Conservation (phyloP, 2,888 invertebrate genomes). For the Drosophila buzzatii region DNA sequence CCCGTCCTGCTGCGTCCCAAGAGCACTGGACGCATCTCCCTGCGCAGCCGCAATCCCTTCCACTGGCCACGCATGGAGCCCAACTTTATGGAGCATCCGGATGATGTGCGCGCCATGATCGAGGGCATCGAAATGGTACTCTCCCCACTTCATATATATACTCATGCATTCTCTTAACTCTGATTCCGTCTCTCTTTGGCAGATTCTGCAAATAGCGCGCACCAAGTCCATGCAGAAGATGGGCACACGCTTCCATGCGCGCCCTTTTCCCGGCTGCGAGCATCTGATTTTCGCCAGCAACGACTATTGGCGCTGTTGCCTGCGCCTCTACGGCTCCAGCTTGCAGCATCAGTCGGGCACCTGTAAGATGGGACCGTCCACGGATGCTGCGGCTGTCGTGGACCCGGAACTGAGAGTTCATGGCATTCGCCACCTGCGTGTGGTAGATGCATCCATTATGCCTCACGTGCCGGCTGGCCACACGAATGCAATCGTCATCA, state of each 20-base stretch:
- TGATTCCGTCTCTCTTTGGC: conserved; percentile 13
- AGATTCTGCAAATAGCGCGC: conserved; percentile 87
- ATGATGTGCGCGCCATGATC: conserved; percentile 90
- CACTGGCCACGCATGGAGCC: conserved; percentile 92
- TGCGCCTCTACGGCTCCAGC: conserved; percentile 89
- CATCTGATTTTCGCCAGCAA: conserved; percentile 88
- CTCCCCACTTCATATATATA: not conserved
- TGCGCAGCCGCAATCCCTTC: conserved; percentile 90
- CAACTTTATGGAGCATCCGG: conserved; percentile 91
- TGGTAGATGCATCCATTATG: conserved; percentile 88
- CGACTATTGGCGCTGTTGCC: conserved; percentile 91
- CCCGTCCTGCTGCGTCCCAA: conserved; percentile 91
- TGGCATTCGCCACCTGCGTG: conserved; percentile 86
- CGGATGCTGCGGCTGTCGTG: conserved; percentile 88
- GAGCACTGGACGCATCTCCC: conserved; percentile 90
- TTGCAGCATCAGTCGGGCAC: conserved; percentile 90
- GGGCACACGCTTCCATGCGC: conserved; percentile 86
- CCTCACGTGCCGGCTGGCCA: conserved; percentile 87
- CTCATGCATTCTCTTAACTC: too few species aligned
- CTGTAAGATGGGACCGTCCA: conserved; percentile 89
- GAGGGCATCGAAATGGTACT: conserved; percentile 90
- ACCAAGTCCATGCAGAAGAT: conserved; percentile 86
- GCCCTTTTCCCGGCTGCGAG: conserved; percentile 90
- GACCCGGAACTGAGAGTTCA: conserved; percentile 87
- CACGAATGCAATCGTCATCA: conserved; percentile 87